Evolutionary conservation across 2,888 invertebrate species (phyloP).

Genomic region (Fabriciana adippe): DNA sequence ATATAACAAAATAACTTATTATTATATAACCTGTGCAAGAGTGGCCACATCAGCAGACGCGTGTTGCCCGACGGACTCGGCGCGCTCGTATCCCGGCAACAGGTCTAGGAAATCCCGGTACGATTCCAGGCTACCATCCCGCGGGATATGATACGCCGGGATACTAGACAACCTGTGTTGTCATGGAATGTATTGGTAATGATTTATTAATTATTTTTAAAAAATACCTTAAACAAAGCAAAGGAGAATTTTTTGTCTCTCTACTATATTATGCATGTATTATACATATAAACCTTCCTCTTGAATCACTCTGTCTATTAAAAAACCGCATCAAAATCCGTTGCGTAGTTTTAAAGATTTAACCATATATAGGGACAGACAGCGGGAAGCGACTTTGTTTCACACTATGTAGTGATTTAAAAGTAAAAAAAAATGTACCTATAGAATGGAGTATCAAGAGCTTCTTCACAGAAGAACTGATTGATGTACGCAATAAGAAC

Average conservation of each 20-base stretch:
- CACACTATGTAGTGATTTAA: too few species aligned
- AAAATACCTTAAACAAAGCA: too few species aligned
- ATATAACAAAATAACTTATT: not conserved
- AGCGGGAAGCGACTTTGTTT: too few species aligned
- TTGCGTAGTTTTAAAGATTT: too few species aligned
- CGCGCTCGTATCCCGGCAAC: conserved; percentile 89
- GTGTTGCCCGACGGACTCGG: conserved; percentile 95
- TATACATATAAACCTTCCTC: too few species aligned
- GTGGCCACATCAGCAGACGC: conserved; percentile 94
- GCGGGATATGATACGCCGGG: conserved; percentile 90
- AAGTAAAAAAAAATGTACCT: too few species aligned
- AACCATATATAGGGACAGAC: too few species aligned
- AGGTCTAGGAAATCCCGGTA: conserved; percentile 91
- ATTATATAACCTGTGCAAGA: conserved; percentile 87
- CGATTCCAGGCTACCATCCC: conserved; percentile 90
- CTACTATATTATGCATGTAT: too few species aligned
- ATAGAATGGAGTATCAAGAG: conserved; percentile 84
- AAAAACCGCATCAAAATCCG: too few species aligned
- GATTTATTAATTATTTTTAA: too few species aligned
- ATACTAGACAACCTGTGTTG: conserved; percentile 86
- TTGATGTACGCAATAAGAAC: conserved; percentile 91
- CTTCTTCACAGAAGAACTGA: conserved; percentile 90
- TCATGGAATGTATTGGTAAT: not conserved
- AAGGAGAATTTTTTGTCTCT: too few species aligned
- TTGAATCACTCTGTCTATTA: too few species aligned